phyloP scores from a whole-genome alignment of 2,113 vertebrate species.

The Lichenostomus cassidix region DNA sequence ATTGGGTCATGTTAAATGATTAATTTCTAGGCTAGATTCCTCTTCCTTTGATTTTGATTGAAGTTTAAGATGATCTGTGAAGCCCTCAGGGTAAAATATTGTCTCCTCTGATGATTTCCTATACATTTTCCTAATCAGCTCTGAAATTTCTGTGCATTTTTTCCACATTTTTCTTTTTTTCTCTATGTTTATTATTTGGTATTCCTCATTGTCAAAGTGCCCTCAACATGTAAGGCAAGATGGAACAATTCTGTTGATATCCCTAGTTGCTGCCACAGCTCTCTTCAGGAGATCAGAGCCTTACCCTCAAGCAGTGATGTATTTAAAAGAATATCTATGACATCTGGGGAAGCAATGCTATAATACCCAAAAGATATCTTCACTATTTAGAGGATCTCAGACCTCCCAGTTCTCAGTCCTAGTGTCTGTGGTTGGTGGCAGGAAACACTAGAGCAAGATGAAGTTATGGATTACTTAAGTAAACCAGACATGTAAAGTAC shows the following conservation, averaged over 20 bases:
- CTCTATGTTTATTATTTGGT: not conserved
- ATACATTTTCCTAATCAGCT: not conserved
- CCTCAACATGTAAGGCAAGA: not conserved
- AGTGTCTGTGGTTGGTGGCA: not conserved
- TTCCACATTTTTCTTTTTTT: not conserved
- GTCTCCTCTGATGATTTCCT: not conserved
- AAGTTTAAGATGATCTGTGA: not conserved
- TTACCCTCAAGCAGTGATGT: not conserved
- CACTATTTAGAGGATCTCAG: not conserved
- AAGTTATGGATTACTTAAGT: not conserved
- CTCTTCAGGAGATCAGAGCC: not conserved
- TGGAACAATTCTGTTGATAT: not conserved
- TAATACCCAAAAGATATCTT: not conserved
- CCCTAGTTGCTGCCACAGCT: not conserved
- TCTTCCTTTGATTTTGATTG: not conserved
- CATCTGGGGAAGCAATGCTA: not conserved
- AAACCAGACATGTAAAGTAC: not conserved
- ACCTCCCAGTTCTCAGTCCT: not conserved
- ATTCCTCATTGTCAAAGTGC: not conserved
- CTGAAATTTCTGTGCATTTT: not conserved
- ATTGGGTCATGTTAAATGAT: not conserved
- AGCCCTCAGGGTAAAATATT: not conserved
- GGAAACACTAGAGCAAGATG: not conserved
- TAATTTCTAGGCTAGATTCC: not conserved
- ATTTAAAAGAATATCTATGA: not conserved